Evolutionary conservation across 2,797 vertebrate species (phyloP).

Genomic region (Oreochromis mossambicus): DNA sequence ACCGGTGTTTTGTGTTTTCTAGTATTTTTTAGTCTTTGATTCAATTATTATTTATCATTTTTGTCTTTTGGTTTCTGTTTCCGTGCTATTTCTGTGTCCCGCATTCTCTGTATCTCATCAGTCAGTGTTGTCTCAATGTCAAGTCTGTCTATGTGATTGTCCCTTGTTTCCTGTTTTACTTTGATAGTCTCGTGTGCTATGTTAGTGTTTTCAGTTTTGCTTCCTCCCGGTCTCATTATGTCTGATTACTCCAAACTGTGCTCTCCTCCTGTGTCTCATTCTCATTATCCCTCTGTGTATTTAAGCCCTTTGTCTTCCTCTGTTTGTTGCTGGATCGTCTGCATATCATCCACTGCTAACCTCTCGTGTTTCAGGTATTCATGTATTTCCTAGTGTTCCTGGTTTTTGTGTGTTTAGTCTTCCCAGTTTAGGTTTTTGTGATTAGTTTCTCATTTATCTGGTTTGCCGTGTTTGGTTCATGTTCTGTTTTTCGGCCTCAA

Average conservation of each 20-base stretch:
- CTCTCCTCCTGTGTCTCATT: neutral
- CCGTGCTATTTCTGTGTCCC: neutral
- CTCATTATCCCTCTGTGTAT: neutral
- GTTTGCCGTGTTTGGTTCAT: neutral
- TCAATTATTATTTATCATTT: neutral
- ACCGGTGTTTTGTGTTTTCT: neutral
- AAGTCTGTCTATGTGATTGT: neutral
- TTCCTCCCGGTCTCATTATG: neutral
- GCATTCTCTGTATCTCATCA: neutral
- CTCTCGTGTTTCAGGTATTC: neutral
- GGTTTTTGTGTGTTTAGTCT: neutral
- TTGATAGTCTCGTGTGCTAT: neutral
- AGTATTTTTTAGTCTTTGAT: neutral
- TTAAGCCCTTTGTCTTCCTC: neutral
- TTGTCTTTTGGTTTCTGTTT: neutral
- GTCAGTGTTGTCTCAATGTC: neutral
- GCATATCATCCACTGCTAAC: neutral
- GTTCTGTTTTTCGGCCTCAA: neutral
- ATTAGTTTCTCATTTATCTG: neutral
- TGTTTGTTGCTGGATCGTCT: neutral
- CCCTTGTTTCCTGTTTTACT: neutral
- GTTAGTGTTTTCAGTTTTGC: neutral
- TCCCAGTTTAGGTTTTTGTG: neutral
- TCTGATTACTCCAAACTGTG: neutral
- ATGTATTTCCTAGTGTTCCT: neutral